phyloP scores from a whole-genome alignment of 1,140 invertebrate species.

The Neodiprion pinetum region DNA sequence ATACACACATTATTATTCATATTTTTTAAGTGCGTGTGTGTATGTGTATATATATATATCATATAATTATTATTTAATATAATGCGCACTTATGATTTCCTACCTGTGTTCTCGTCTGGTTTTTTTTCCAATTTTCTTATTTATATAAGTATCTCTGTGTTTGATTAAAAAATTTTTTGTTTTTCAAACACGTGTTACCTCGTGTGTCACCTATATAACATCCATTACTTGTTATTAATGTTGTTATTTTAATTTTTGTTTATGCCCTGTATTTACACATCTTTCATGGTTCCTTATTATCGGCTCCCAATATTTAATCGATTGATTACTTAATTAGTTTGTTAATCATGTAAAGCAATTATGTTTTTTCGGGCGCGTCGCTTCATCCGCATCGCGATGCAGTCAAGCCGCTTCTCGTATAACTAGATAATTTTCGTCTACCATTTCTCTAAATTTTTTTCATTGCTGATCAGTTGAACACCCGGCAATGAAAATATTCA shows the following conservation, averaged over 20 bases:
- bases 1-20: conserved; percentile 48
- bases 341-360: not conserved
- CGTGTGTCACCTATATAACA: too few relatives aligned
- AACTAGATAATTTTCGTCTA: too few relatives aligned
- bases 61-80: not conserved
- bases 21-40: conserved; percentile 54
- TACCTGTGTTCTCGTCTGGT: conserved; percentile 47
- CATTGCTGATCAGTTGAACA: not conserved
- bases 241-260: not conserved
- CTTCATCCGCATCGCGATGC: too few relatives aligned
- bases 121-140: conserved; percentile 12
- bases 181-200: too few relatives aligned
- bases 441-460: too few relatives aligned
- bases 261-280: not conserved
- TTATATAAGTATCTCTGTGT: conserved; percentile 8
- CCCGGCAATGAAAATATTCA: not conserved
- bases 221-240: not conserved
- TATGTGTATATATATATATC: conserved; percentile 26
- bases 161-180: not conserved
- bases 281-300: not conserved
- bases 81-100: conserved; percentile 31
- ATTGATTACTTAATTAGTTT: conserved; percentile 5
- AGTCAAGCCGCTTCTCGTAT: too few relatives aligned
- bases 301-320: not conserved
- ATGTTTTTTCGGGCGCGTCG: not conserved